These are phyloP conservation scores for Pseudanteris insignis DNA, from an alignment of 2,888 invertebrate species.

Conservation along the genomic window DNA sequence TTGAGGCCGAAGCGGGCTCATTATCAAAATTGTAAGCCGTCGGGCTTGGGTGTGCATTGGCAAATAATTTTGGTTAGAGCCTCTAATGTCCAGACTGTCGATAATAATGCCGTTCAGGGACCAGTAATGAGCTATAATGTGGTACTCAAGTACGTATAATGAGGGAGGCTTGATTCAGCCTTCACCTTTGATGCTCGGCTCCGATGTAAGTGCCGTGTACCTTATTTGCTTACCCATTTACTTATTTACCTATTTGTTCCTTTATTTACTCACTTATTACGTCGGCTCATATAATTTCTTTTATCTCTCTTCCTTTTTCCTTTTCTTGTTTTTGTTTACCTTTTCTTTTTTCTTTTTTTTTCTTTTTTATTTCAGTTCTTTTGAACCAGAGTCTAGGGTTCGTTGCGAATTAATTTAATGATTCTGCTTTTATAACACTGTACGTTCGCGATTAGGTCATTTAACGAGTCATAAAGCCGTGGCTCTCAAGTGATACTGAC, in stretches of 20 bases:
- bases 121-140: constrained; percentile 65
- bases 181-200: constrained; percentile 34
- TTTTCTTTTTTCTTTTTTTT: too few species aligned
- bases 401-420: not conserved
- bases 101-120: constrained; percentile 63
- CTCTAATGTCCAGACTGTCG: constrained; percentile 45
- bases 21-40: constrained; percentile 40
- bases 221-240: constrained; percentile 51
- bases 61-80: constrained; percentile 52
- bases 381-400: not conserved
- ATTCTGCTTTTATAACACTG: not conserved
- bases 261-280: constrained; percentile 31
- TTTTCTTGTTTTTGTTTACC: too few species aligned
- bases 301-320: too few species aligned
- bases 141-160: constrained; percentile 63
- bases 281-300: not conserved
- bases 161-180: constrained; percentile 55
- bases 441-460: not conserved
- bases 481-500: too few species aligned
- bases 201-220: constrained; percentile 32
- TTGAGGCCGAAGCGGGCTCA: constrained; percentile 40
- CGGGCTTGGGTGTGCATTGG: constrained; percentile 53
- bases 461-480: too few species aligned
- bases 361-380: too few species aligned
- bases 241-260: constrained; percentile 56